Evolutionary conservation across 2,113 vertebrate genomes (phyloP), one percentile per base, ranked within the genome.

Genomic region (Phalacrocorax carbo): DNA sequence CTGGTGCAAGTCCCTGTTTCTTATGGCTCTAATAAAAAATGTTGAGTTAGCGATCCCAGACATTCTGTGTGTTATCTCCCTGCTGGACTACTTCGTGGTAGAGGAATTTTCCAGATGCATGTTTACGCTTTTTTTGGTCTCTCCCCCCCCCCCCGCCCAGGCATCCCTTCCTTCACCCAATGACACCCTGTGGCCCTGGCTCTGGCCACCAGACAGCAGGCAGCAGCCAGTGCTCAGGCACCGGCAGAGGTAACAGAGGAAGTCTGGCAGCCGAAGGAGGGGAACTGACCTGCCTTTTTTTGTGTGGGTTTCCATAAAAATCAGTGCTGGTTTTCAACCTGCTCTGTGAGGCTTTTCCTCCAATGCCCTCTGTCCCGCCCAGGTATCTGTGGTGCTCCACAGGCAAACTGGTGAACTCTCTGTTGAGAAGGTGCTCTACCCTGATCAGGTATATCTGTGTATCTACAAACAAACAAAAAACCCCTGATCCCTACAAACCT

Each of bases 371-470:
- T 5, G 1, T 36, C 30, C 32, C 10, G 19, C 3, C 23, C 6
- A 2, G 44, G 11, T 8, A 5, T 8, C 60, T 5, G 0, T 1
- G 13, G 32, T 54, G 51, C 36, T 60, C 9, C 11, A 13, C 12
- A 4, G 52, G n/a, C 52, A 8, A 7, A 12, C 15, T 4, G 44
- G 22, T 11, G 38, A 40, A 2, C 11, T 12, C 10, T 20, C 16
- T 12, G 1, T 2, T 12, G n/a, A 27, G 40, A 13, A 38, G 8
- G 13, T 4, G 16, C 29, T 54, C 32, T 27, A 6, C 10, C 13
- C 3, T 11, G 4, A 0, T 26, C 32, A 3, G 4, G 7, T 36
- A 11, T 18, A 19, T 20, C 48, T 26, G 9, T 26, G 20, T 20
- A 5, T 13, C 17, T 36, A 61, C 1, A 17, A 32, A 62, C 8